Evolutionary conservation across 1,140 invertebrate genomes (phyloP), one percentile per base, ranked within the genome.

Genomic region (Leucophenga varia): DNA sequence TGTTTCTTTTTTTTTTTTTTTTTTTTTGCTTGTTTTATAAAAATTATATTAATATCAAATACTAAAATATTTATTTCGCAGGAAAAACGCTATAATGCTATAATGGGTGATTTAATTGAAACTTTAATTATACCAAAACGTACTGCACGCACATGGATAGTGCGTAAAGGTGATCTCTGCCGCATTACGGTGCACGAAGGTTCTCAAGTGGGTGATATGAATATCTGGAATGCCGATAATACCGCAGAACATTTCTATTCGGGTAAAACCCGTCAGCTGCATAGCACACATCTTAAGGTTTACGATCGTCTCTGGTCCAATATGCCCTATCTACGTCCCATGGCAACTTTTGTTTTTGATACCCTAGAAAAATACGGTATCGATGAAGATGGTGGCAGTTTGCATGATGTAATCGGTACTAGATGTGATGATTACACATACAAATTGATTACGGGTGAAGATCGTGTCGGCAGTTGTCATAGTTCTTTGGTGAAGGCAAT

Each of bases 341-440:
- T 80, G 74, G 74, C 78, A 8, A 80, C 79, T 0, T 75, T 80
- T 31, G 77, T 79, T 25, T 77, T 65, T 13, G 79, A 80, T 46
- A 70, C 72, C 1, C 45, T 80, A 2, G 47, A 59, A 9, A 47
- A 55, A 2, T 80, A 80, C 35, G 79, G 79, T 2, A 71, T 78
- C 19, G 79, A 80, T 54, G 70, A 75, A 46, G 76, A 80, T 49
- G 78, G 79, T 3, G 79, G 75, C 3, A 54, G 76, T 0, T 44
- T 78, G 20, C 79, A 80, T 53, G 79, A 80, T 52, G 75, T 80
- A 3, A 73, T 79, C 16, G 76, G 76, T 10, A 80, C 78, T 0
- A 59, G 79, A 8, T 80, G 79, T 51, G 79, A 80, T 44, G 76
- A 77, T 55, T 79, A 79, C 36, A 79, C 79, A 1, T 75, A 77